Percentiles rank a stretch among this genome's conserved stretches.
These are phyloP conservation scores for Xylota segnis DNA, from an alignment of 2,888 invertebrate genomes.

Conservation along the genomic window DNA sequence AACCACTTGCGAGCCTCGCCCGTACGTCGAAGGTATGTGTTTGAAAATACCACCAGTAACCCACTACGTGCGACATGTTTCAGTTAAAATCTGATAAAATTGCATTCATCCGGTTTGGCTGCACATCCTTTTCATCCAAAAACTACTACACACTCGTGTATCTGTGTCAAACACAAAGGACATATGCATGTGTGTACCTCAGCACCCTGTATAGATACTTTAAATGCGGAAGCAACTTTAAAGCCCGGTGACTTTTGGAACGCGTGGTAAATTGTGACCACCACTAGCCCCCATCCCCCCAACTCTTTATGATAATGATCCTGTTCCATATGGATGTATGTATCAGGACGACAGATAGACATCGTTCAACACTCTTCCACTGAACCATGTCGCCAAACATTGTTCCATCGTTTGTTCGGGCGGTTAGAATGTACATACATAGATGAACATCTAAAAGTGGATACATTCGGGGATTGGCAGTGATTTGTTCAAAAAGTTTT, in stretches of 20 bases:
- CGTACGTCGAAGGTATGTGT: background rate
- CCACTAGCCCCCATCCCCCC: background rate
- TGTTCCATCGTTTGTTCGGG: slow-evolving; percentile 64
- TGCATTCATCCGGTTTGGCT: slow-evolving; percentile 3
- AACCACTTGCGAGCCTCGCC: too few species aligned
- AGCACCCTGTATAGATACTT: slow-evolving; percentile 21
- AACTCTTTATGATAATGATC: slow-evolving; percentile 58
- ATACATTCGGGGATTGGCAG: slow-evolving; percentile 65
- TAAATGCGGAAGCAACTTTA: slow-evolving; percentile 40
- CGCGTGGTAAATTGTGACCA: slow-evolving; percentile 28
- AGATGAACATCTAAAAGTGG: slow-evolving; percentile 47
- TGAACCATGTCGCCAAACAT: slow-evolving; percentile 55
- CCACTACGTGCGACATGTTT: slow-evolving; percentile 7
- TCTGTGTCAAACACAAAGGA: background rate
- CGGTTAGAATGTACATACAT: slow-evolving; percentile 58
- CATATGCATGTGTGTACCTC: background rate
- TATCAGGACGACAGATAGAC: slow-evolving; percentile 3
- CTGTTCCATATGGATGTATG: slow-evolving; percentile 8
- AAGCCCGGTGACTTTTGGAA: slow-evolving; percentile 34
- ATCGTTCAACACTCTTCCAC: slow-evolving; percentile 40
- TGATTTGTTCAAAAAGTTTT: slow-evolving; percentile 66
- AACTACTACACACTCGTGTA: background rate
- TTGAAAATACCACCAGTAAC: background rate
- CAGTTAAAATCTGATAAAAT: slow-evolving; percentile 1
- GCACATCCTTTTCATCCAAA: background rate